These are phyloP conservation scores for Rhabdomys pumilio DNA, from an alignment of 2,797 vertebrate genomes.

Conservation along the genomic window DNA sequence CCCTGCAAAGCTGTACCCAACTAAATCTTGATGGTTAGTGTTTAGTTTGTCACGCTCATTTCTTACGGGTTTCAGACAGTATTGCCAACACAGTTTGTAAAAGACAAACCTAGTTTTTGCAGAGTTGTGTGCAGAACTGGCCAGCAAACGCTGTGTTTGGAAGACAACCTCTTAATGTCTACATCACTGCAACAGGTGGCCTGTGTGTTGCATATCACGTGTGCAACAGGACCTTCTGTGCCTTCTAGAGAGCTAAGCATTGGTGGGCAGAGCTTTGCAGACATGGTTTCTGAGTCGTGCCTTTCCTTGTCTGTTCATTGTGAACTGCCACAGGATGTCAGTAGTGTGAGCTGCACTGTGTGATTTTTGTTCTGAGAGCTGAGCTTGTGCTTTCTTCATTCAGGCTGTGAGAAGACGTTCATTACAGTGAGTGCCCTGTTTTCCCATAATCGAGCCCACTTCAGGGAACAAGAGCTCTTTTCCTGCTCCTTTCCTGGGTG, in stretches of 20 bases:
- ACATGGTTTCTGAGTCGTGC: neutral
- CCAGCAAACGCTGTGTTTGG: neutral
- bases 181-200: neutral
- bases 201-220: neutral
- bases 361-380: neutral
- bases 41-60: neutral
- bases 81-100: neutral
- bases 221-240: neutral
- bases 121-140: neutral
- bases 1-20: neutral
- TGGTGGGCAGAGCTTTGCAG: neutral
- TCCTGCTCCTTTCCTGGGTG: constrained; percentile 97
- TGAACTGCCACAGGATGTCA: neutral
- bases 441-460: constrained; percentile 98
- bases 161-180: neutral
- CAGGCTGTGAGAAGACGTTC: constrained; percentile 98
- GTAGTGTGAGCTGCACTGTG: no score
- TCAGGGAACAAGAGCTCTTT: constrained; percentile 96
- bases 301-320: neutral
- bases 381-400: constrained; percentile 26
- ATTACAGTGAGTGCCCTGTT: constrained; percentile 98
- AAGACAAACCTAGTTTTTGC: neutral
- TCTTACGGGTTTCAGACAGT: neutral
- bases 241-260: neutral
- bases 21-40: neutral